These are phyloP conservation scores for Pygathrix nemaeus DNA, from an alignment of 2,113 vertebrate genomes.

Conservation along the genomic window DNA sequence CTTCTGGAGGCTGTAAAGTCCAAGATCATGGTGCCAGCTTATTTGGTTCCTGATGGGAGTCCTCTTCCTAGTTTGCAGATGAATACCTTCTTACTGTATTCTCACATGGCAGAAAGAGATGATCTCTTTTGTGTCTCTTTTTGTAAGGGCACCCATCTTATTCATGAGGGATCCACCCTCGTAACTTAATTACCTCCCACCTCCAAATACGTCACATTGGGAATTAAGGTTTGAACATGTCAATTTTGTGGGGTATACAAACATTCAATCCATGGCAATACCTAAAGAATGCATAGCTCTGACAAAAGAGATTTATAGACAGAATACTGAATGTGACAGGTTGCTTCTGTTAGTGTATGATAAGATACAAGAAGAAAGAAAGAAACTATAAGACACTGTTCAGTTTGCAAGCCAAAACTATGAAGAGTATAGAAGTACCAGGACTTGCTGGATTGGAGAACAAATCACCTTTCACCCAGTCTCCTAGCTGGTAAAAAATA, in stretches of 20 bases:
- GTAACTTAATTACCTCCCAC: neutral
- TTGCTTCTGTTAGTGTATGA: neutral
- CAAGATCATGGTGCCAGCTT: neutral
- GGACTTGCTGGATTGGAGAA: neutral
- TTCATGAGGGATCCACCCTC: neutral
- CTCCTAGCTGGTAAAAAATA: neutral
- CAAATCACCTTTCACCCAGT: neutral
- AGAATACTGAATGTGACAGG: neutral
- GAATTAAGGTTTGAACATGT: neutral
- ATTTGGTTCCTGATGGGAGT: neutral
- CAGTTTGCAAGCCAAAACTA: neutral
- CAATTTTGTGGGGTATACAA: neutral
- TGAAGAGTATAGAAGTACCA: neutral
- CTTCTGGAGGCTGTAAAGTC: neutral
- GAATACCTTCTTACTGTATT: neutral
- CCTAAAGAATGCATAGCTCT: neutral
- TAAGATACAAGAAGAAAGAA: neutral
- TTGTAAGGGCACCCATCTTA: neutral
- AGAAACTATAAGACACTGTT: neutral
- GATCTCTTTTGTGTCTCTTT: neutral
- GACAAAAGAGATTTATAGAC: neutral
- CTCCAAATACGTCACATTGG: neutral
- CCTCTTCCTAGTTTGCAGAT: neutral
- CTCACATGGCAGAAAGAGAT: neutral
- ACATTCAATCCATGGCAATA: neutral